These are phyloP conservation scores for Andrena marginata DNA, from an alignment of 2,888 invertebrate species.

Conservation along the genomic window DNA sequence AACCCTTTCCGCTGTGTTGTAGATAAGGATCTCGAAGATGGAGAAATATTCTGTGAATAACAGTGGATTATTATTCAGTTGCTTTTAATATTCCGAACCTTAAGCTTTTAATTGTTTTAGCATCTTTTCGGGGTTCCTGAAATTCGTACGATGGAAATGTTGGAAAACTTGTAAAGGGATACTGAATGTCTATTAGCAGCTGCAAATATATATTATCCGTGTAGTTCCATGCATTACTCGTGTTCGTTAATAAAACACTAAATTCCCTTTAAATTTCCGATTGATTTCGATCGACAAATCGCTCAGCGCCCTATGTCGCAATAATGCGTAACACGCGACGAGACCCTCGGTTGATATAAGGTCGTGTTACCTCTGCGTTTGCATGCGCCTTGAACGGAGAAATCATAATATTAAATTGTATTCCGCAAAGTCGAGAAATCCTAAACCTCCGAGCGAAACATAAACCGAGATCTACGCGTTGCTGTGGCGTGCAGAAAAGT, in stretches of 20 bases:
- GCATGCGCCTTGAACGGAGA: not conserved
- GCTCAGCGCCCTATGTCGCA: not conserved
- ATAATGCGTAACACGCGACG: constrained; percentile 3
- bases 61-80: not conserved
- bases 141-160: not conserved
- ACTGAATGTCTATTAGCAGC: not conserved
- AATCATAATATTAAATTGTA: not conserved
- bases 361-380: not conserved
- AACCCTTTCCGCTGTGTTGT: no score
- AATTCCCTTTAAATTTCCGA: not conserved
- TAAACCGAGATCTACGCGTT: not conserved
- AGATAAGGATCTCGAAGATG: no score
- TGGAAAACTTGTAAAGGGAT: not conserved
- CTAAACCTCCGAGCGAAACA: not conserved
- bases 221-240: not conserved
- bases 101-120: not conserved
- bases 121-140: not conserved
- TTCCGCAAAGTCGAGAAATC: not conserved
- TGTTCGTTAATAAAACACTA: not conserved
- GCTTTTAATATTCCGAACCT: not conserved
- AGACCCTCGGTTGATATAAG: not conserved
- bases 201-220: not conserved
- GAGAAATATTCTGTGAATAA: no score
- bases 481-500: not conserved
- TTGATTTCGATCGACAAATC: not conserved